Conservation (phyloP, 2,888 invertebrate genomes). For the Scelioninae gen. 1 region DNA sequence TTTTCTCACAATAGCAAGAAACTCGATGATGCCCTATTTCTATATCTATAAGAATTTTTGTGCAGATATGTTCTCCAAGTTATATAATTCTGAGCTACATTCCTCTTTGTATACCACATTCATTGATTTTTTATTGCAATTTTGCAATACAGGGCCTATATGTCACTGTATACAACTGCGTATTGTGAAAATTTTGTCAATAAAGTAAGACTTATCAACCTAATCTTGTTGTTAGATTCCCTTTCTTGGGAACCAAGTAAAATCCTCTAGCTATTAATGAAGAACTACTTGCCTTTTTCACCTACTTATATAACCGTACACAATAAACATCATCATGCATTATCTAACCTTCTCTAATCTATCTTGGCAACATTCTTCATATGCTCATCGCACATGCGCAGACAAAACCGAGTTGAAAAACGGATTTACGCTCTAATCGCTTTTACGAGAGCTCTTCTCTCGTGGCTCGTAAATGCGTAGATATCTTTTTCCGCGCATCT, state of each 20-base stretch:
- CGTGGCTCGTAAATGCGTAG: conserved; percentile 52
- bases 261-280: conserved; percentile 23
- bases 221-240: neutral
- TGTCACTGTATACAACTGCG: too few species aligned
- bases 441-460: conserved; percentile 63
- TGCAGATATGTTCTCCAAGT: too few species aligned
- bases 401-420: conserved; percentile 59
- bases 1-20: too few species aligned
- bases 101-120: too few species aligned
- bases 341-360: conserved; percentile 49
- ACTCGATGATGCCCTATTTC: too few species aligned
- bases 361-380: conserved; percentile 47
- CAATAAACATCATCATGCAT: conserved; percentile 43
- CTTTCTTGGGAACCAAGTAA: neutral
- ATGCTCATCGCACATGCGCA: conserved; percentile 38
- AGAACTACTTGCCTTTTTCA: conserved; percentile 30
- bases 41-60: too few species aligned
- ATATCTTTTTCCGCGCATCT: conserved; percentile 55
- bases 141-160: too few species aligned
- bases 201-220: too few species aligned
- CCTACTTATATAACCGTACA: conserved; percentile 32
- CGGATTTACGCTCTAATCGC: conserved; percentile 67
- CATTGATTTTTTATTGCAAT: too few species aligned
- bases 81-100: too few species aligned
- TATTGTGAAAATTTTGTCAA: too few species aligned